Evolutionary conservation across 2,113 vertebrate genomes (phyloP), one percentile per base, ranked within the genome.

Genomic region (Apistogramma diplotaenia): DNA sequence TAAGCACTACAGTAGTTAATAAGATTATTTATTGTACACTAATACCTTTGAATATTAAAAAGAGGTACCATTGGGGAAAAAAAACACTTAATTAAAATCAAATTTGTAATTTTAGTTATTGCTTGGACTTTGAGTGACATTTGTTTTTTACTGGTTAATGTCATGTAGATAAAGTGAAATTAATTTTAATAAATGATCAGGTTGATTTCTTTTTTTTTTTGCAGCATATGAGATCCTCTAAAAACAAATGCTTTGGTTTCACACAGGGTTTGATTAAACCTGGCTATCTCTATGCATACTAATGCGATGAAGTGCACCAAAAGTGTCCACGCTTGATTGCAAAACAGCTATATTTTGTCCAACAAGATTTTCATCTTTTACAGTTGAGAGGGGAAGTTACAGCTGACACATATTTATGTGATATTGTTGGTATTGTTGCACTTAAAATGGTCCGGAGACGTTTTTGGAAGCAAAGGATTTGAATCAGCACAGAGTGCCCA

Each of bases 151-250:
- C 31, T 65, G 74, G 73, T 60, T 80, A 82, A 43, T 76, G 84
- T 89, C 77, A 78, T 76, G 51, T 67, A 87, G 91, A 89, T 70
- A 88, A 81, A 82, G 55, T 72, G n/a, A 80, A 87, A 86, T 83
- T 8, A 71, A 76, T 56, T 54, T n/a, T 59, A 78, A 81, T 82
- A 65, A 85, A 85, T 74, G 29, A 40, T 58, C 70, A 74, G 56
- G 81, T 84, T 81, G 46, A 89, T n/a, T n/a, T n/a, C n/a, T n/a
- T n/a, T n/a, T n/a, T 74, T 88, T 40, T 83, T 78, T 55, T 10
- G 19, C 61, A 62, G 79, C 21, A 81, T n/a, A 76, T 53, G 21
- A 85, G 77, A 88, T 78, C 74, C 75, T 86, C 67, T 54, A 67
- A 87, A 87, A 89, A 77, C 70, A 23, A 73, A 87, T 89, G 60